phyloP scores from a whole-genome alignment of 2,797 vertebrate species.

The Botia almorhae region DNA sequence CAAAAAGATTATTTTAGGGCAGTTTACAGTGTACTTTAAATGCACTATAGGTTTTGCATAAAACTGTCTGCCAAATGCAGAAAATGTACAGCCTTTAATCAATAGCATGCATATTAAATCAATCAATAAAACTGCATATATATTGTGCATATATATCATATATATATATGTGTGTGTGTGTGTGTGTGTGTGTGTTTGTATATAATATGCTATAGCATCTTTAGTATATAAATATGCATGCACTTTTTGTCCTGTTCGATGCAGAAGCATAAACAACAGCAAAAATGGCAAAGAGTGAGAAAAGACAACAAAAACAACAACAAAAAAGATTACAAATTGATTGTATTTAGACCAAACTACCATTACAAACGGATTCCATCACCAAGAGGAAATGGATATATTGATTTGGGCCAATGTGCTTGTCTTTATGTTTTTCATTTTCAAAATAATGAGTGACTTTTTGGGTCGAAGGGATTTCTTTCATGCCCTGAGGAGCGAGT shows the following conservation, averaged over 20 bases:
- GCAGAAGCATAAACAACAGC: not conserved
- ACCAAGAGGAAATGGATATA: slow-evolving; percentile 49
- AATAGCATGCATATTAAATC: not conserved
- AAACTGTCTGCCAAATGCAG: not conserved
- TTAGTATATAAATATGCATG: not conserved
- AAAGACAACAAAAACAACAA: slow-evolving; percentile 13
- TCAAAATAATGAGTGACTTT: slow-evolving; percentile 53
- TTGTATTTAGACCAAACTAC: slow-evolving; percentile 36
- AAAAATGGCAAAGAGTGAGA: not conserved
- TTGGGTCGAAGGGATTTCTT: slow-evolving; percentile 29
- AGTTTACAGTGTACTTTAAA: too few species aligned
- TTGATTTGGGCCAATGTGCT: slow-evolving; percentile 47
- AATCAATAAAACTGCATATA: too few species aligned
- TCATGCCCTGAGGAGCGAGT: slow-evolving; percentile 34
- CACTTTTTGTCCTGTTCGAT: not conserved
- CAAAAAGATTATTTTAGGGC: too few species aligned
- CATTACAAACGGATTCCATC: slow-evolving; percentile 53
- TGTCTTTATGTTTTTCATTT: slow-evolving; percentile 43
- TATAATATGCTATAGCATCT: too few species aligned
- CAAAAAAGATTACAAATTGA: slow-evolving; percentile 46
- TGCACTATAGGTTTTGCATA: not conserved
- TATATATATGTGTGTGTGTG: too few species aligned
- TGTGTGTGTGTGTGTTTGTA: too few species aligned
- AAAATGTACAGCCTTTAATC: not conserved
- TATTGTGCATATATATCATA: too few species aligned